These are phyloP conservation scores for Piaya cayana DNA, from an alignment of 2,113 vertebrate genomes.

Conservation along the genomic window DNA sequence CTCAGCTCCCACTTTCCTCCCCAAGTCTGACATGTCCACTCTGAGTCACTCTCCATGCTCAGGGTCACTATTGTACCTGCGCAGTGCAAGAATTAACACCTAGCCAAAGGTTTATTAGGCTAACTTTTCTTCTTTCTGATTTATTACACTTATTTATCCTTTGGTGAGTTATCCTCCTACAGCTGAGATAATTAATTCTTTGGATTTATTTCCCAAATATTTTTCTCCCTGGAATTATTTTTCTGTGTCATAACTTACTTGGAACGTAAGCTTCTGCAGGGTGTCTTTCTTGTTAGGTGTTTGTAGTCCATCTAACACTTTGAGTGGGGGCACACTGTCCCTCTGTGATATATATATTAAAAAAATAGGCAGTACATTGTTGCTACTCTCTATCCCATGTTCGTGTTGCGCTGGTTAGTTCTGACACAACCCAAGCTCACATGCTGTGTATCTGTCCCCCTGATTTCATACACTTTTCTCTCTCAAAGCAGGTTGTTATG, in stretches of 20 bases:
- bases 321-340: not conserved
- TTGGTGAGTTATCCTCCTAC: not conserved
- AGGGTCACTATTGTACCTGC: not conserved
- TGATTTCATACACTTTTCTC: slow-evolving; percentile 9
- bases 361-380: not conserved
- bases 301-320: slow-evolving; percentile 26
- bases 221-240: not conserved
- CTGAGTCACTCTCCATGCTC: not conserved
- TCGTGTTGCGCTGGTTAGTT: not conserved
- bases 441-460: not conserved
- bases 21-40: not conserved
- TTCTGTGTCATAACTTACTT: not conserved
- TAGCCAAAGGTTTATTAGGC: not conserved
- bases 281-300: not conserved
- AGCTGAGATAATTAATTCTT: not conserved
- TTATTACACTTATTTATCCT: not conserved
- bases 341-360: not conserved
- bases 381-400: not conserved
- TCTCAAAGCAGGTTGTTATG: slow-evolving; percentile 36
- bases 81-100: not conserved
- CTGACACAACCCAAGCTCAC: slow-evolving; percentile 29
- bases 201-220: slow-evolving; percentile 6
- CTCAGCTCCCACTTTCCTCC: not conserved
- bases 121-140: slow-evolving; percentile 4
- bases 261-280: not conserved